phyloP scores from a whole-genome alignment of 1,140 invertebrate species.

The Trichomalopsis sarcophagae region DNA sequence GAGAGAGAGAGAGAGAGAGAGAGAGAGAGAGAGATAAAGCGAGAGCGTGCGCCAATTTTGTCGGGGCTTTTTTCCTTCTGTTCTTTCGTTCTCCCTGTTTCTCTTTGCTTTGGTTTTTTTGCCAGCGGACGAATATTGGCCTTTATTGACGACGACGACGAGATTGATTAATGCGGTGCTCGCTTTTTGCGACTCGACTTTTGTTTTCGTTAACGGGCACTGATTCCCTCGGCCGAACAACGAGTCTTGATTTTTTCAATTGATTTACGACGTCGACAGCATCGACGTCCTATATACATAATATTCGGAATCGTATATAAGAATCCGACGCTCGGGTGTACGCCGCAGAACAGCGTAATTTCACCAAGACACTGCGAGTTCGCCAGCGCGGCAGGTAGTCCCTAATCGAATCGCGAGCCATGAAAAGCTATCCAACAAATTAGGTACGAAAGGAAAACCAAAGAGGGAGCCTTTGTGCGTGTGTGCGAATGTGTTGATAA shows the following conservation, averaged over 20 bases:
- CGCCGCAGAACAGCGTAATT: too few species aligned
- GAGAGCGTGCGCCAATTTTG: conserved; percentile 13
- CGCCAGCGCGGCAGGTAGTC: too few species aligned
- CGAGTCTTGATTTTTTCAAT: background rate
- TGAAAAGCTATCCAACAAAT: background rate
- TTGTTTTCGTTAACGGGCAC: background rate
- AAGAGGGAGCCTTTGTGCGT: background rate
- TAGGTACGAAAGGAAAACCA: background rate
- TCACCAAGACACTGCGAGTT: too few species aligned
- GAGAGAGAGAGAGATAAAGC: background rate
- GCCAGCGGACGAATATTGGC: background rate
- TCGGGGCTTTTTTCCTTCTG: background rate
- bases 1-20: conserved; percentile 19
- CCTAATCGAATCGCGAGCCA: too few species aligned
- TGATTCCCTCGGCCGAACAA: background rate
- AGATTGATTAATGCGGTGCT: conserved; percentile 1
- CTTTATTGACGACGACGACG: background rate
- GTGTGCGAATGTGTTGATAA: background rate
- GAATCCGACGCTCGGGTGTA: too few species aligned
- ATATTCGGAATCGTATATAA: too few species aligned
- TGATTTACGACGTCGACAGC: background rate
- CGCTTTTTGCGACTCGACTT: background rate
- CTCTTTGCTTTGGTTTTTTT: background rate
- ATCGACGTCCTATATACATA: too few species aligned
- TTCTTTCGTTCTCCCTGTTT: background rate